Conservation (phyloP, 2,888 invertebrate genomes). For the Plagiodera versicolora region DNA sequence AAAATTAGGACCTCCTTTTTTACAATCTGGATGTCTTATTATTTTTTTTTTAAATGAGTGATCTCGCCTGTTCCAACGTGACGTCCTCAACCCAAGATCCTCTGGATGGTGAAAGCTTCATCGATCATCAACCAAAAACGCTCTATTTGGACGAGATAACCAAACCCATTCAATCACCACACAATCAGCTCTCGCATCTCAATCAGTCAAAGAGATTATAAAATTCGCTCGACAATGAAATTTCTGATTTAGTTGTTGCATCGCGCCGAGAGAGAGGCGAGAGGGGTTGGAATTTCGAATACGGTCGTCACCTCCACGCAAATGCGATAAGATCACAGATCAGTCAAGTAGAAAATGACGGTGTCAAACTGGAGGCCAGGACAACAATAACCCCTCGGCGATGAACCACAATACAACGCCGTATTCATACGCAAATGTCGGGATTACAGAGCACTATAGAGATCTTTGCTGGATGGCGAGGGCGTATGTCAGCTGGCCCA, state of each 20-base stretch:
- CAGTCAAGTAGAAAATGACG: constrained; percentile 56
- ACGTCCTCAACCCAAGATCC: too few relatives aligned
- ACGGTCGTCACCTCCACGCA: constrained; percentile 45
- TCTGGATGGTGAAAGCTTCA: too few relatives aligned
- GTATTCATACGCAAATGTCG: constrained; percentile 54
- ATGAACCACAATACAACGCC: constrained; percentile 40
- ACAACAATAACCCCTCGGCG: constrained; percentile 49
- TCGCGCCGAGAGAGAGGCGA: constrained; percentile 21
- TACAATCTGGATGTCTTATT: too few relatives aligned
- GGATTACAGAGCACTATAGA: constrained; percentile 44
- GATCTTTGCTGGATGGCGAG: constrained; percentile 16
- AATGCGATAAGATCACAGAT: constrained; percentile 53
- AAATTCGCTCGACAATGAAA: constrained; percentile 23
- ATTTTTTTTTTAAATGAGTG: too few relatives aligned
- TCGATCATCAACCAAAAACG: too few relatives aligned
- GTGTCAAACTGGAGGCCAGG: constrained; percentile 53
- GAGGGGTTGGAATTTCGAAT: constrained; percentile 38
- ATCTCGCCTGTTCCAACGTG: too few relatives aligned
- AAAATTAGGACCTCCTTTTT: too few relatives aligned
- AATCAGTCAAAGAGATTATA: constrained; percentile 10
- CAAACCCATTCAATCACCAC: neutral
- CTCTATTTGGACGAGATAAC: neutral
- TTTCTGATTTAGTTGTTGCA: constrained; percentile 37
- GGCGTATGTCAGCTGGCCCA: neutral
- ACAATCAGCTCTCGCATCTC: constrained; percentile 5